Conservation (phyloP, 2,888 invertebrate species). For the Elegia similella region DNA sequence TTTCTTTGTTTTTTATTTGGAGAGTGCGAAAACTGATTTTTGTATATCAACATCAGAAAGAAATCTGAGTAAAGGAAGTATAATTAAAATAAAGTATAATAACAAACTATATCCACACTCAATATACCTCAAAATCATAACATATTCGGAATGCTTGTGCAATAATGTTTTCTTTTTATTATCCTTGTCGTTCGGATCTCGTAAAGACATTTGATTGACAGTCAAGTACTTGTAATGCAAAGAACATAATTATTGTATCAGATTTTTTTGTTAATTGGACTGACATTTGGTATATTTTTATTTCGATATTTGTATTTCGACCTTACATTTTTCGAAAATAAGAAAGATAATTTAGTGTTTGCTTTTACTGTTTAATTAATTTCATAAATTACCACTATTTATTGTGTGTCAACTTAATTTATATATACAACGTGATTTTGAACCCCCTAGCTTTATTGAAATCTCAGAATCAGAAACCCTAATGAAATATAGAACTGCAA, state of each 20-base stretch:
- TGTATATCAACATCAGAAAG: no score
- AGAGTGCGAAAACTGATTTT: no score
- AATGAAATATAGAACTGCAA: no score
- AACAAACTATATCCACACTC: no score
- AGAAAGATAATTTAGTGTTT: slow-evolving; percentile 9
- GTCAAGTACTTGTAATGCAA: slow-evolving; percentile 10
- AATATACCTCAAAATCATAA: not conserved
- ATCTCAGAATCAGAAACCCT: no score
- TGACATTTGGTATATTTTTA: no score
- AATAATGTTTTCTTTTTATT: slow-evolving; percentile 32
- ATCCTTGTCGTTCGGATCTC: slow-evolving; percentile 25
- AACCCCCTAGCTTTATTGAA: no score
- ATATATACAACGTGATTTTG: no score
- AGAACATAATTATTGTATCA: slow-evolving; percentile 11
- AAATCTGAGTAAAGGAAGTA: no score
- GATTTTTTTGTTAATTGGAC: slow-evolving; percentile 23
- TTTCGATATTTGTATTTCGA: not conserved
- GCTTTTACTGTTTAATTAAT: not conserved
- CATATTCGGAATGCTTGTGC: slow-evolving; percentile 34
- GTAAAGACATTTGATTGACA: slow-evolving; percentile 16
- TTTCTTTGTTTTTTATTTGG: no score
- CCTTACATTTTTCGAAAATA: slow-evolving; percentile 16
- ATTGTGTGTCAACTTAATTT: no score
- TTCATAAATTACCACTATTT: not conserved
- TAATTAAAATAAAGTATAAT: no score